These are phyloP conservation scores for Zaprionus nigranus DNA, from an alignment of 1,140 invertebrate species.

Conservation along the genomic window DNA sequence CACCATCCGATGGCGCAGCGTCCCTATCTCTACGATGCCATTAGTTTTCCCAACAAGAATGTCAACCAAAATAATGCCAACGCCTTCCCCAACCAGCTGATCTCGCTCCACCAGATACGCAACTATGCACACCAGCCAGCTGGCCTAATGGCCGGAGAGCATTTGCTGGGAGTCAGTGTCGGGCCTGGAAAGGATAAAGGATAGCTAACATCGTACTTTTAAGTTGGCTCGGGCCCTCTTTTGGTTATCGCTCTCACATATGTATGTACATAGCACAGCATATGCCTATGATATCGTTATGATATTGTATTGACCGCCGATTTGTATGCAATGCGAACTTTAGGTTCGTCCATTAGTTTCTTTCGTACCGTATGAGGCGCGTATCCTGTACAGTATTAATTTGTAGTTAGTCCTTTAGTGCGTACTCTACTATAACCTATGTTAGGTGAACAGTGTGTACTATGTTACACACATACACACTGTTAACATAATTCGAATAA, in stretches of 20 bases:
- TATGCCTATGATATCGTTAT: conserved; percentile 16
- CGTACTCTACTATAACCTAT: conserved; percentile 24
- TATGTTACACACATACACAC: conserved; percentile 1
- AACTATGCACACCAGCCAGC: conserved; percentile 97
- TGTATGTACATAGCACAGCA: conserved; percentile 15
- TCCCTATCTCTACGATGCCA: conserved; percentile 96
- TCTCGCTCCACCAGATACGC: conserved; percentile 97
- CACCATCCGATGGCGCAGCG: conserved; percentile 90
- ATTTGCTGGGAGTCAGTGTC: conserved; percentile 83
- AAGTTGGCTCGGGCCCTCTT: conserved; percentile 52
- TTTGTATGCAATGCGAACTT: conserved; percentile 42
- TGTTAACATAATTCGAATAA: conserved; percentile 38
- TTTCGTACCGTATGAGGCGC: conserved; percentile 42
- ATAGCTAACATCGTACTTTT: conserved; percentile 84
- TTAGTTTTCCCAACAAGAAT: conserved; percentile 89
- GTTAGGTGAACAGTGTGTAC: conserved; percentile 3
- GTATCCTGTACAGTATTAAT: conserved; percentile 80
- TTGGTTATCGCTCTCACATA: conserved; percentile 15
- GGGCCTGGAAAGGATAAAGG: conserved; percentile 84
- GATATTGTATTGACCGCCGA: conserved; percentile 40
- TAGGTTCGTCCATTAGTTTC: conserved; percentile 23
- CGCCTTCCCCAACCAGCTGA: conserved; percentile 96
- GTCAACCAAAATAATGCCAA: conserved; percentile 87
- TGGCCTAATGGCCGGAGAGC: conserved; percentile 82
- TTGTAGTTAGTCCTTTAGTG: conserved; percentile 72